Percentiles rank a stretch among this genome's conserved stretches.
phyloP scores from a whole-genome alignment of 2,888 invertebrate genomes.

The Penaeus monodon region DNA sequence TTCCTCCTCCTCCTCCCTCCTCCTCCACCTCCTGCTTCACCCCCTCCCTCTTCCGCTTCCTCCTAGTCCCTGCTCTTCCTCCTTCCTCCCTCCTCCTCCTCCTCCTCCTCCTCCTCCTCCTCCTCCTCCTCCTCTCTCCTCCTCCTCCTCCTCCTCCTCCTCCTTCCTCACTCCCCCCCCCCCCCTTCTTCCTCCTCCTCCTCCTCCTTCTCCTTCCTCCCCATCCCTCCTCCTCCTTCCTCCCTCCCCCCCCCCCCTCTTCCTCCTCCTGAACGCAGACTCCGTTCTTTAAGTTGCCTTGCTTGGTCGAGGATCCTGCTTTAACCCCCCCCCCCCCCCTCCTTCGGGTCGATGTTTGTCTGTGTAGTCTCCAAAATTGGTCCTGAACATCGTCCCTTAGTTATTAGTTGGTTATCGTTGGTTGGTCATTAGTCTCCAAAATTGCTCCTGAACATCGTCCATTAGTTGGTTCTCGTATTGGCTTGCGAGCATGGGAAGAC shows the following conservation, averaged over 20 bases:
- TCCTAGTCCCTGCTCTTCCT: not conserved
- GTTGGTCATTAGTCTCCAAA: too few species aligned
- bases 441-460: too few species aligned
- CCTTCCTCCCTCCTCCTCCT: not conserved
- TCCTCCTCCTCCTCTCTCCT: not conserved
- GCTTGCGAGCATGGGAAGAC: too few species aligned
- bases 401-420: too few species aligned
- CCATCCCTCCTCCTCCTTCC: not conserved
- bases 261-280: too few species aligned
- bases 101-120: slow-evolving; percentile 2
- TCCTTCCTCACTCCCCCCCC: not conserved
- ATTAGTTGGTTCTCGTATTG: too few species aligned
- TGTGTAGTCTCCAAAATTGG: too few species aligned
- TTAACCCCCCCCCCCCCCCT: too few species aligned
- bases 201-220: slow-evolving; percentile 1
- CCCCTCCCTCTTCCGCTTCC: not conserved
- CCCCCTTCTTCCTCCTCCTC: not conserved
- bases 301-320: too few species aligned
- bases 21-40: not conserved
- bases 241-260: not conserved
- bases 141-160: not conserved
- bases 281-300: too few species aligned
- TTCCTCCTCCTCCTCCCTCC: not conserved
- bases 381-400: too few species aligned
- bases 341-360: too few species aligned